A percentile compares a stretch with the other conserved stretches of the same genome.
Evolutionary conservation across 2,888 invertebrate genomes (phyloP).

Genomic region (Conistra vaccinii): DNA sequence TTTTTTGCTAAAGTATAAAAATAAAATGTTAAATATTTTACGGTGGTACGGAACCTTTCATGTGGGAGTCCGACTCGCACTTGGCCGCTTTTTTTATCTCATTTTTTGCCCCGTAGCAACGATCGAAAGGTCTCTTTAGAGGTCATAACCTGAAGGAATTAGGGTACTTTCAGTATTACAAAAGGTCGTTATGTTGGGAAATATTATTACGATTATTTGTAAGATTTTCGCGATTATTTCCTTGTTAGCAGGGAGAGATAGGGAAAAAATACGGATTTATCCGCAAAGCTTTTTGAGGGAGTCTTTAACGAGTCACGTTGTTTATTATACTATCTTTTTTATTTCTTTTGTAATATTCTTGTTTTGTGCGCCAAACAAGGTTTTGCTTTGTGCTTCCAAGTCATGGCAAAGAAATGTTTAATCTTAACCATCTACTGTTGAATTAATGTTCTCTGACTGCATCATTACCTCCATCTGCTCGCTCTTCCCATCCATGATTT

Average conservation of each 20-base stretch:
- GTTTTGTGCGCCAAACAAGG: slow-evolving; percentile 1
- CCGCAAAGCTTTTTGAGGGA: slow-evolving; percentile 9
- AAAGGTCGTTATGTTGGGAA: slow-evolving; percentile 34
- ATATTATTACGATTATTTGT: slow-evolving; percentile 41
- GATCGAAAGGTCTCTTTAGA: slow-evolving; percentile 23
- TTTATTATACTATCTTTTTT: slow-evolving; percentile 24
- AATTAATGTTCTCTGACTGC: not conserved
- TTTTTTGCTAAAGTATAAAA: too few species aligned
- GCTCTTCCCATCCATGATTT: not conserved
- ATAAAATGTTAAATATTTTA: too few species aligned
- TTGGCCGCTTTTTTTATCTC: slow-evolving; percentile 19
- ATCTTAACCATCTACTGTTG: not conserved
- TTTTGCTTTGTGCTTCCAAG: not conserved
- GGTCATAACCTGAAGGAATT: slow-evolving; percentile 55
- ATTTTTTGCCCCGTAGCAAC: slow-evolving; percentile 19
- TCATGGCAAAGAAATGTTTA: not conserved
- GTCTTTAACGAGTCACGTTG: slow-evolving; percentile 24
- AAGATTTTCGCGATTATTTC: slow-evolving; percentile 49
- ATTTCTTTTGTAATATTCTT: slow-evolving; percentile 10
- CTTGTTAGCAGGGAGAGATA: slow-evolving; percentile 24
- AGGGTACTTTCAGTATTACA: slow-evolving; percentile 28
- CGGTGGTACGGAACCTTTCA: too few species aligned
- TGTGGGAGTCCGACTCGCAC: not conserved
- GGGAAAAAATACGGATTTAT: slow-evolving; percentile 24
- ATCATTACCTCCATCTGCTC: not conserved